Conservation (phyloP, 2,888 invertebrate species). For the Mycalesis mineus region DNA sequence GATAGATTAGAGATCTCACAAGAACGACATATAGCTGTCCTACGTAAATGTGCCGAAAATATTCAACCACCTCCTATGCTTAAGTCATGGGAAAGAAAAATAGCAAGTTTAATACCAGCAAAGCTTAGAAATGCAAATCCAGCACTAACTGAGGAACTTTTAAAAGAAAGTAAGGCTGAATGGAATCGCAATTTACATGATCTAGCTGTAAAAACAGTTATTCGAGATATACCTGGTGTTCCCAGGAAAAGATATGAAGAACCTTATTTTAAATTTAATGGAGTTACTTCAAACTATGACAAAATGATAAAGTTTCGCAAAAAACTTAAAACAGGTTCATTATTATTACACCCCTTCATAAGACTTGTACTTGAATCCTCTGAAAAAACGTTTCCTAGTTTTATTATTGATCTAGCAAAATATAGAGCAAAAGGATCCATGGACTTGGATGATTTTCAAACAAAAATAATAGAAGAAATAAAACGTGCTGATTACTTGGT, state of each 20-base stretch:
- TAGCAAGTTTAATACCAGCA: slow-evolving; percentile 75
- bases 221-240: slow-evolving; percentile 78
- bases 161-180: slow-evolving; percentile 76
- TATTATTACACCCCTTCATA: slow-evolving; percentile 81
- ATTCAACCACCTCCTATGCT: slow-evolving; percentile 81
- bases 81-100: slow-evolving; percentile 79
- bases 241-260: slow-evolving; percentile 67
- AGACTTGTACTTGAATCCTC: slow-evolving; percentile 77
- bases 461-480: slow-evolving; percentile 57
- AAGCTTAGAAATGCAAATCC: slow-evolving; percentile 78
- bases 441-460: slow-evolving; percentile 51
- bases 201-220: slow-evolving; percentile 81
- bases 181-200: slow-evolving; percentile 80
- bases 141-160: slow-evolving; percentile 68
- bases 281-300: slow-evolving; percentile 79
- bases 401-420: slow-evolving; percentile 72
- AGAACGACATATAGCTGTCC: slow-evolving; percentile 70
- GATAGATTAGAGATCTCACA: slow-evolving; percentile 72
- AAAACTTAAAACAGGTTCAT: slow-evolving; percentile 75
- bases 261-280: slow-evolving; percentile 79
- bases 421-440: slow-evolving; percentile 66
- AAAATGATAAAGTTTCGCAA: slow-evolving; percentile 78
- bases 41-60: slow-evolving; percentile 77
- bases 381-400: slow-evolving; percentile 69
- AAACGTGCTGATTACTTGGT: slow-evolving; percentile 64